Base-by-base conservation (phyloP, 2,113 vertebrate genomes). In the Rostratula benghalensis region DNA sequence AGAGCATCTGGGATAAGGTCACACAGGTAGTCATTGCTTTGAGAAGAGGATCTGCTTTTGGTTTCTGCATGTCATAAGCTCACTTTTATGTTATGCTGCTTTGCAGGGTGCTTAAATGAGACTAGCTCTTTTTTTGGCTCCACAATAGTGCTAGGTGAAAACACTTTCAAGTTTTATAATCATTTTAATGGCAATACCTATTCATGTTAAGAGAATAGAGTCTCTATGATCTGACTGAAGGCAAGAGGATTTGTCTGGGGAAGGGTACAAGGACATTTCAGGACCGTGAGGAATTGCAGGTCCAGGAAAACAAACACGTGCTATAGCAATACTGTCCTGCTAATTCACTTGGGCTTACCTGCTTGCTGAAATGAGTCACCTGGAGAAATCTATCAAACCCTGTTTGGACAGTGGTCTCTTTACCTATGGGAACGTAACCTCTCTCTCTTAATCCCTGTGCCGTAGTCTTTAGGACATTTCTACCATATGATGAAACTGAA, bases 401-500 rank as follows among this genome's bases (percentile, higher is more conserved):
- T 83, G 20, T 28, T 79, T 30, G 28, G 50, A 93, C 73, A 41
- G 27, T n/a, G 37, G 51, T 63, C 41, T 75, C 71, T 79, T 63
- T 74, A 41, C 90, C 80, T 81, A 69, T 56, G 51, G 53, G 54
- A 87, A 69, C 28, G 64, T 77, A 76, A 77, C 4, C 31, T 61
- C 80, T 76, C 37, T 81, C 79, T 35, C 65, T 89, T 79, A 84
- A 76, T 75, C 50, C 83, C 68, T 41, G 25, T 86, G 45, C 71
- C 50, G 9, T 54, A 77, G 65, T 81, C 90, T 83, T 96, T 65
- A 60, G 48, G 75, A 74, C 81, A 33, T 93, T 74, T 69, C 54
- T 77, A 69, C 25, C 11, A 0, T 80, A n/a, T 80, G 83, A 95
- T 89, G 93, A 95, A 97, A 89, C 43, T 45, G 73, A 95, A 59